Evolutionary conservation across 1,140 invertebrate species (phyloP), one percentile per base, ranked within the genome.

Genomic region (Pseudoatta argentina): DNA sequence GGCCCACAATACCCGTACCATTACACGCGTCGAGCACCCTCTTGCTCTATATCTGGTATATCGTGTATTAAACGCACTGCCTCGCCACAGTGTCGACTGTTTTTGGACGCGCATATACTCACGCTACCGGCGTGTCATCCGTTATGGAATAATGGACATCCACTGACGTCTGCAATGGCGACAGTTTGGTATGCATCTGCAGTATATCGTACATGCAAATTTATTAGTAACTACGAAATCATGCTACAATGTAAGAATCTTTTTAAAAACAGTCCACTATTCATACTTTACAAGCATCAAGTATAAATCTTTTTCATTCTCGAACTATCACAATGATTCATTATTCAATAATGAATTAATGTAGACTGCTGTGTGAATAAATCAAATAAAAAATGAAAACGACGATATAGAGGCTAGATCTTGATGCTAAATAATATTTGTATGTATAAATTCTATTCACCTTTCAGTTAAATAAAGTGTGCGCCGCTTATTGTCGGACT

Each of bases 1-100:
- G 86, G 67, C 72, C 88, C 86, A 91, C 88, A 91, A 93, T 93
- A 85, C 87, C 87, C 78, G 55, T 78, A 78, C 69, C 63, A 86
- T 89, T 91, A 87, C 85, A 86, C 83, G 87, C 76, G 69, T 89
- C 78, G 48, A 57, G 61, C 63, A 44, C 51, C 61, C 64, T 76
- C 69, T 21, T 57, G 75, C 61, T 66, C 51, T 73, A 44, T 64
- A 64, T 78, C 75, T 30, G n/a, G 57, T 78, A 86, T 81, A 87
- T 86, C 39, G 57, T 69, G 76, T 66, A 92, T 91, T 88, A 91
- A 87, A 85, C 83, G 86, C 76, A 69, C 24, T 63, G 44, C 51
- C 39, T 61, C 55, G 83, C 12, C 69, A 34, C n/a, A 71, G 64
- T 77, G 86, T 69, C 76, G 81, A 87, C 88, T 90, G 89, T 90